Evolutionary conservation across 1,140 invertebrate genomes (phyloP).

Genomic region (Cydia fagiglandana): DNA sequence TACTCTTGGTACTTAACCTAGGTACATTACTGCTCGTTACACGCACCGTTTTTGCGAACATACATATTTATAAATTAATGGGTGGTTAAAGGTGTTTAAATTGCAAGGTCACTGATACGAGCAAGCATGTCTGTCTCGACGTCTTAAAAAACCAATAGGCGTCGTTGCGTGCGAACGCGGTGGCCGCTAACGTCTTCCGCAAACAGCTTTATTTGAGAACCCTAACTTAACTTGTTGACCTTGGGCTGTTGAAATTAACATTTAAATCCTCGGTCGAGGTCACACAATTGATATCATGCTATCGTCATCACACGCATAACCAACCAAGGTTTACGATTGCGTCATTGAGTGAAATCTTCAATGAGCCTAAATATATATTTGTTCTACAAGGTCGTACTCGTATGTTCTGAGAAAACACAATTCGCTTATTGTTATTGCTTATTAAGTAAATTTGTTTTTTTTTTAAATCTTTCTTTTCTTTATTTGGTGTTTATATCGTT

Average conservation of each 20-base stretch:
- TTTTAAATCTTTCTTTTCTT: too few relatives aligned
- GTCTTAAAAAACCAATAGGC: background rate
- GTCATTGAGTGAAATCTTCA: background rate
- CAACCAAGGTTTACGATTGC: slow-evolving; percentile 8
- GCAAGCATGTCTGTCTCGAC: background rate
- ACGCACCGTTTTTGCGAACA: too few relatives aligned
- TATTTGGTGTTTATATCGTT: too few relatives aligned
- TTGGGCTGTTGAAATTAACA: slow-evolving; percentile 2
- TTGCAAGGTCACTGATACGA: background rate
- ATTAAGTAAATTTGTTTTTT: too few relatives aligned
- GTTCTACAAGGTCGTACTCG: too few relatives aligned
- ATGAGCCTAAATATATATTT: background rate
- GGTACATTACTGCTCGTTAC: too few relatives aligned
- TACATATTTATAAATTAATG: too few relatives aligned
- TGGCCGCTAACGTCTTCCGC: background rate
- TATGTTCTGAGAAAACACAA: too few relatives aligned
- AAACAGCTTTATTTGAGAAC: slow-evolving; percentile 3
- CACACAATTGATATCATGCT: background rate
- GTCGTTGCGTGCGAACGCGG: background rate
- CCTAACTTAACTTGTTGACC: background rate
- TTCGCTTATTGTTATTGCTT: too few relatives aligned
- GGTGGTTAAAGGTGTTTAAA: too few relatives aligned
- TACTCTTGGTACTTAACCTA: too few relatives aligned
- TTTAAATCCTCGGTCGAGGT: slow-evolving; percentile 8
- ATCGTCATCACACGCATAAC: background rate